Conservation (phyloP, 1,140 invertebrate species). For the Arion vulgaris region DNA sequence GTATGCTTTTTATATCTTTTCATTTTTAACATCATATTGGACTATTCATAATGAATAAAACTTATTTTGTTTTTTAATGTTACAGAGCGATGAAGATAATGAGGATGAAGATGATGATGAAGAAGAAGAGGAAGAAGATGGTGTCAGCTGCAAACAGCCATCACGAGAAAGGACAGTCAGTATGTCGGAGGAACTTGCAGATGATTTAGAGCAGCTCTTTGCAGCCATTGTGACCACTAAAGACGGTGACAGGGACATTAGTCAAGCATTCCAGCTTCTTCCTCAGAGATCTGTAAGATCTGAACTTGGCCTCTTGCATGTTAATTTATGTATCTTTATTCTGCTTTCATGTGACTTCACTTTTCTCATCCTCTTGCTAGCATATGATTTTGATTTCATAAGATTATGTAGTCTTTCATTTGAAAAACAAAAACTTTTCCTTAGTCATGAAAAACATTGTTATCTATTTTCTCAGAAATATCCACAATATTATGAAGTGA, state of each 20-base stretch:
- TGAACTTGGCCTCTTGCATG: too few relatives aligned
- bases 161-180: constrained; percentile 29
- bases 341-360: too few relatives aligned
- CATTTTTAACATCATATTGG: too few relatives aligned
- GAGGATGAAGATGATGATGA: constrained; percentile 48
- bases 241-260: constrained; percentile 84
- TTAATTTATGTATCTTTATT: too few relatives aligned
- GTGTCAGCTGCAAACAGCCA: constrained; percentile 2
- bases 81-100: constrained; percentile 42
- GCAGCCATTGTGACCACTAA: constrained; percentile 85
- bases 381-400: too few relatives aligned
- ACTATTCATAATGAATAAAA: background rate
- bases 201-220: constrained; percentile 79
- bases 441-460: too few relatives aligned
- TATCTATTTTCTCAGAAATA: constrained; percentile 75
- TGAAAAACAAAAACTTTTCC: too few relatives aligned
- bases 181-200: constrained; percentile 48
- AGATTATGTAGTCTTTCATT: too few relatives aligned
- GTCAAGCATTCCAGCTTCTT: constrained; percentile 89
- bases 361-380: too few relatives aligned
- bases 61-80: background rate
- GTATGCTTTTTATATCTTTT: too few relatives aligned
- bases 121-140: constrained; percentile 42
- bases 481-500: constrained; percentile 72
- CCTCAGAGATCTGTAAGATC: constrained; percentile 80